A percentile compares a stretch with the other conserved stretches of the same genome.
phyloP scores from a whole-genome alignment of 2,888 invertebrate species.

The Leptinotarsa haldemani region DNA sequence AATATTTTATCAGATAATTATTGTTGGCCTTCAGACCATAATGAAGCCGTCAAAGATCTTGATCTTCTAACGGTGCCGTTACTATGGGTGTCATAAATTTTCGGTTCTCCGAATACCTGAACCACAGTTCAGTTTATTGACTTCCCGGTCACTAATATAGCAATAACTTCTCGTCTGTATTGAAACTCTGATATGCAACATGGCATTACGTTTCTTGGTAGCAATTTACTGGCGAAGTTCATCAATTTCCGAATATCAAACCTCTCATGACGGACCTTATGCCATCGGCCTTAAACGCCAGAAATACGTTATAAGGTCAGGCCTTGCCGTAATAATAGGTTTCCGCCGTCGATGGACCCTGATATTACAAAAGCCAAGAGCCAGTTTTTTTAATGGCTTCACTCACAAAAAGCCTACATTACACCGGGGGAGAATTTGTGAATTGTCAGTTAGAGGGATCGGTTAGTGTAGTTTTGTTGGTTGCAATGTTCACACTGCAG shows the following conservation, averaged over 20 bases:
- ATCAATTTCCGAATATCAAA: constrained; percentile 33
- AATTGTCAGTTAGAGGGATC: constrained; percentile 53
- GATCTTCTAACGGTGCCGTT: constrained; percentile 58
- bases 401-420: constrained; percentile 61
- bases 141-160: constrained; percentile 42
- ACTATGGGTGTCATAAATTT: constrained; percentile 59
- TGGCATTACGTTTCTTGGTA: constrained; percentile 35
- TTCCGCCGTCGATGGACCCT: constrained; percentile 54
- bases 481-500: constrained; percentile 56
- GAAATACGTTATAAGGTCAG: constrained; percentile 36
- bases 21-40: constrained; percentile 46
- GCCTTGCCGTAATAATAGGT: constrained; percentile 60
- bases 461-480: constrained; percentile 60
- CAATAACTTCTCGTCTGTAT: constrained; percentile 41
- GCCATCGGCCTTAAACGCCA: constrained; percentile 33
- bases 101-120: constrained; percentile 52
- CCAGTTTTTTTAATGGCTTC: constrained; percentile 65
- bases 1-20: constrained; percentile 35
- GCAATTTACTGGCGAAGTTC: constrained; percentile 33
- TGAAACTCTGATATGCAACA: constrained; percentile 29
- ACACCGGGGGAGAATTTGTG: constrained; percentile 58
- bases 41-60: constrained; percentile 54
- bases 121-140: constrained; percentile 42
- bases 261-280: constrained; percentile 24
- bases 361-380: constrained; percentile 64